Evolutionary conservation across 2,888 invertebrate species (phyloP).

Genomic region (Cancer borealis): DNA sequence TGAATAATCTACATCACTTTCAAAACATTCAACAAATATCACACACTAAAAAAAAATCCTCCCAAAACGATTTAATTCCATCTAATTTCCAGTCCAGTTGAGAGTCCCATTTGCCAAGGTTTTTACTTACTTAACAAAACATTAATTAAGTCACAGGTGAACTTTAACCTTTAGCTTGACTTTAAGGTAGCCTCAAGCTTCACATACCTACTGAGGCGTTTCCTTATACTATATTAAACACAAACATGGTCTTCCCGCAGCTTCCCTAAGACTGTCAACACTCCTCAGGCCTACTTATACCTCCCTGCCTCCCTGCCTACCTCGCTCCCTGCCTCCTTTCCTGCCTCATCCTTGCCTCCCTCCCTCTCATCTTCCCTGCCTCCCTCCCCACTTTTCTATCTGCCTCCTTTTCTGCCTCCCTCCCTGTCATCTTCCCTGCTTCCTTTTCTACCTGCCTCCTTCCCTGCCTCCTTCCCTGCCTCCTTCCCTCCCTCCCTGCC

Average conservation of each 20-base stretch:
- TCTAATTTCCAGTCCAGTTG: neutral
- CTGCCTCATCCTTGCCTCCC: too few species aligned
- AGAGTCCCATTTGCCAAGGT: neutral
- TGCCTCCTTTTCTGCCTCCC: neutral
- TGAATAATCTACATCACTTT: neutral
- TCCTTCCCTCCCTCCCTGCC: neutral
- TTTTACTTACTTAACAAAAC: neutral
- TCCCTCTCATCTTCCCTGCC: neutral
- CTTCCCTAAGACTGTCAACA: neutral
- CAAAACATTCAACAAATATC: neutral
- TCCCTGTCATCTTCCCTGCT: neutral
- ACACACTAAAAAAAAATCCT: neutral
- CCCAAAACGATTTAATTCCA: neutral
- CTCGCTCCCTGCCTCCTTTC: neutral
- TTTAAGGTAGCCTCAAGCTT: neutral
- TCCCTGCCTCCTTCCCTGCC: neutral
- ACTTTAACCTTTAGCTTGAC: neutral
- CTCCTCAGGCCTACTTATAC: neutral
- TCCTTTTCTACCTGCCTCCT: too few species aligned
- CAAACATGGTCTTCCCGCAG: neutral
- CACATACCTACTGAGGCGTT: neutral
- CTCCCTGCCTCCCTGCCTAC: neutral
- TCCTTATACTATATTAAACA: conserved; percentile 16
- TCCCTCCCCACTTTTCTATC: neutral
- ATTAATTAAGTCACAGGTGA: neutral